Conservation (phyloP, 2,797 vertebrate genomes). For the Parambassis ranga region DNA sequence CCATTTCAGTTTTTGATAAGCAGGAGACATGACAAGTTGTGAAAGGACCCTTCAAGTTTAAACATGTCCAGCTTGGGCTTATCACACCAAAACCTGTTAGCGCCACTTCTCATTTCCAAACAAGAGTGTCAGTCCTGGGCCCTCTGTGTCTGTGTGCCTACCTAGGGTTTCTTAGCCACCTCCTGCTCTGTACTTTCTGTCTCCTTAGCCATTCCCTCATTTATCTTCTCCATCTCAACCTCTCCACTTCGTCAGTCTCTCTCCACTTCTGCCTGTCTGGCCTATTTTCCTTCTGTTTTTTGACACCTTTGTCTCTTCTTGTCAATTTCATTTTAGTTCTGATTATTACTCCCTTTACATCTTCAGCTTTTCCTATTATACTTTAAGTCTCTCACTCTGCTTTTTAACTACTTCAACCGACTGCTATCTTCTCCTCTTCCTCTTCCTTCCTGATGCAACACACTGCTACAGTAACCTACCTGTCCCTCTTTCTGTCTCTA, state of each 20-base stretch:
- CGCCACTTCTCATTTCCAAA: conserved; percentile 74
- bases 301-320: conserved; percentile 23
- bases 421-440: conserved; percentile 11
- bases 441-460: conserved; percentile 19
- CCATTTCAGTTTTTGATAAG: conserved; percentile 52
- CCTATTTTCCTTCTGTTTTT: conserved; percentile 27
- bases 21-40: conserved; percentile 58
- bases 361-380: conserved; percentile 2
- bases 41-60: conserved; percentile 62
- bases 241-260: conserved; percentile 10
- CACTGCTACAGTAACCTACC: conserved; percentile 18
- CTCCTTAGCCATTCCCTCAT: conserved; percentile 14
- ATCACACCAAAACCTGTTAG: conserved; percentile 65
- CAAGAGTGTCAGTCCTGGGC: conserved; percentile 59
- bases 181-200: conserved; percentile 5
- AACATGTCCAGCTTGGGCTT: conserved; percentile 53
- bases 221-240: conserved; percentile 27
- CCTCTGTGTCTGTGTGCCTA: conserved; percentile 18
- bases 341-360: conserved; percentile 14
- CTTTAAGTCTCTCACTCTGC: too few relatives aligned
- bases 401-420: conserved; percentile 33
- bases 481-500: conserved; percentile 13
- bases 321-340: conserved; percentile 22
- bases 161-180: conserved; percentile 19
- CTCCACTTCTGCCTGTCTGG: conserved; percentile 13